Conservation (phyloP, 1,140 invertebrate genomes). For the Geopemphigus sp. region DNA sequence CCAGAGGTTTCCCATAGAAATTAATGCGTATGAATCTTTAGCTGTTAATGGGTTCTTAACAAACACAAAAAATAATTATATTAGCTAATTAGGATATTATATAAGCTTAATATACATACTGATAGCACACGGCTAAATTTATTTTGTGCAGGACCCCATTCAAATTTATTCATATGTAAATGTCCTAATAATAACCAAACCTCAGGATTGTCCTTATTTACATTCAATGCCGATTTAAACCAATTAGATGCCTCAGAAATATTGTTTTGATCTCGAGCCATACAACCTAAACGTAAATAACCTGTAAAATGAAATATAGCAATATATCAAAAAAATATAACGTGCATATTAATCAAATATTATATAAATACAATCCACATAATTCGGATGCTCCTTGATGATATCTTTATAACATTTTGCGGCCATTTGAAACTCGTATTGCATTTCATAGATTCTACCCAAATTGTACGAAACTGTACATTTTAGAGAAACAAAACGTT, state of each 20-base stretch:
- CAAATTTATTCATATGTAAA: neutral
- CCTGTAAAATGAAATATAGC: conserved; percentile 55
- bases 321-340: neutral
- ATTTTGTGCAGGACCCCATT: neutral
- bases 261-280: conserved; percentile 95
- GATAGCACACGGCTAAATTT: neutral
- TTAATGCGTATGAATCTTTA: neutral
- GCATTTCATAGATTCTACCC: conserved; percentile 87
- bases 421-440: conserved; percentile 91
- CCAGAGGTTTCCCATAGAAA: neutral
- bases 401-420: conserved; percentile 97
- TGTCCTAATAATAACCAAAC: neutral
- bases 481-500: conserved; percentile 93
- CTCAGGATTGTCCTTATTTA: neutral
- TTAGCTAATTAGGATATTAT: too few species aligned
- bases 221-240: neutral
- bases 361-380: conserved; percentile 88
- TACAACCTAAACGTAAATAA: conserved; percentile 84
- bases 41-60: neutral
- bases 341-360: neutral
- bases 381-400: conserved; percentile 95
- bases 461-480: conserved; percentile 97
- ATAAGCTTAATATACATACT: neutral
- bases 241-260: conserved; percentile 59
- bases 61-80: neutral